Percentiles rank a stretch among this genome's conserved stretches.
These are phyloP conservation scores for Anas bahamensis DNA, from an alignment of 2,797 vertebrate genomes.

Conservation along the genomic window DNA sequence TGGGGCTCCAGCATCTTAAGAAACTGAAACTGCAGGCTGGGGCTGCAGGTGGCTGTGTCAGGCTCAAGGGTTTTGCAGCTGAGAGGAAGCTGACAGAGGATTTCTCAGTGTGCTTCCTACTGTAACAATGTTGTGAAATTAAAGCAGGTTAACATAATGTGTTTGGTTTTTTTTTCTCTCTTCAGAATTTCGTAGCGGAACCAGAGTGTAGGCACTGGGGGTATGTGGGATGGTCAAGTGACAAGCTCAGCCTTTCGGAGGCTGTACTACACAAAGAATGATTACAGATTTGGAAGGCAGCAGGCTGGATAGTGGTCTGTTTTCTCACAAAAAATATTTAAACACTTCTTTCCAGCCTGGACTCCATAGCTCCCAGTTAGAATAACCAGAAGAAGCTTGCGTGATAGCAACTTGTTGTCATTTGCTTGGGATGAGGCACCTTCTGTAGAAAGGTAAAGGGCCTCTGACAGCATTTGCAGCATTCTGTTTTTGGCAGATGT, in stretches of 20 bases:
- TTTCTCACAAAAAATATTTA: not conserved
- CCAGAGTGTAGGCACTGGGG: not conserved
- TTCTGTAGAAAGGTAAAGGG: not conserved
- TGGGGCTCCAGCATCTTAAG: not conserved
- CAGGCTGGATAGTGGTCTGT: not conserved
- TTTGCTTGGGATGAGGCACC: not conserved
- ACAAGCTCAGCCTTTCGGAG: not conserved
- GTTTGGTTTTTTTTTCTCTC: not conserved
- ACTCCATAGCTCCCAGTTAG: not conserved
- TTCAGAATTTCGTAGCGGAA: not conserved
- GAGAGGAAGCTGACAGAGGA: not conserved
- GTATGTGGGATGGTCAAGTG: not conserved
- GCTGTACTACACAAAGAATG: not conserved
- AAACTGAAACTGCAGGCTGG: not conserved
- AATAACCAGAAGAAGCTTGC: not conserved
- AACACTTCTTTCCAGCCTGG: not conserved
- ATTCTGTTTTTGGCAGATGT: constrained; percentile 5
- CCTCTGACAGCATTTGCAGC: not conserved
- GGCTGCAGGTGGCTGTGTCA: not conserved
- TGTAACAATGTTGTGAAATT: not conserved
- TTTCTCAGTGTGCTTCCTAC: not conserved
- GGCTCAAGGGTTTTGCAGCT: not conserved
- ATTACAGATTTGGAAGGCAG: not conserved
- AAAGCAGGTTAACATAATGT: not conserved
- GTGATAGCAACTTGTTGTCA: not conserved